These are phyloP conservation scores for Porites evermanni DNA, from an alignment of 92 coral and sea anemone genomes.

Conservation along the genomic window DNA sequence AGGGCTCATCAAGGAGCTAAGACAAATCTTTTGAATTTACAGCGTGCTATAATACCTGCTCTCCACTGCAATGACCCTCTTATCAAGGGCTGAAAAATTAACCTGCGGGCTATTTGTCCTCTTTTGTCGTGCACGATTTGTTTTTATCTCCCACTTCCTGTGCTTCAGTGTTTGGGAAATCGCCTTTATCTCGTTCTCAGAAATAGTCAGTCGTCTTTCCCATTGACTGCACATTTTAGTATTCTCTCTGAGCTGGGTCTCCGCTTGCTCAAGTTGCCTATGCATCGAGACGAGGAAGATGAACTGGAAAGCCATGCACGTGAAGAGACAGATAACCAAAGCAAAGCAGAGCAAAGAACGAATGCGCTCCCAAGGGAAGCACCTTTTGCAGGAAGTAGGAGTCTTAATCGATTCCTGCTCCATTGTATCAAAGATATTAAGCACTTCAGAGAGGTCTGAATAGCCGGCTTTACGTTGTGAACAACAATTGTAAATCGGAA, in stretches of 20 bases:
- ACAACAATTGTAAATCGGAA: no score
- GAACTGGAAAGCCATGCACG: neutral
- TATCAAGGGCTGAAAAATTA: slow-evolving; percentile 8
- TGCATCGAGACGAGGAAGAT: neutral
- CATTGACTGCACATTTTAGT: neutral
- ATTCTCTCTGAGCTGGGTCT: neutral
- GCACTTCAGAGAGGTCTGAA: no score
- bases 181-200: neutral
- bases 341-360: neutral
- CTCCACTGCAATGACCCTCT: slow-evolving; percentile 11
- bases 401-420: neutral
- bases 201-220: neutral
- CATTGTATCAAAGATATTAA: neutral
- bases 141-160: neutral
- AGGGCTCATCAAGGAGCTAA: no score
- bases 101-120: neutral
- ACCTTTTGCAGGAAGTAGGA: neutral
- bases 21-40: no score
- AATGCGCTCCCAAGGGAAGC: neutral
- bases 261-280: neutral
- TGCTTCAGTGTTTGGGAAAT: neutral
- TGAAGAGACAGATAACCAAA: neutral
- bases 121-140: neutral
- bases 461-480: no score
- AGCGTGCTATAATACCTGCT: neutral